Evolutionary conservation across 2,888 invertebrate genomes (phyloP).

Genomic region (Thecocarcelia acutangulata): DNA sequence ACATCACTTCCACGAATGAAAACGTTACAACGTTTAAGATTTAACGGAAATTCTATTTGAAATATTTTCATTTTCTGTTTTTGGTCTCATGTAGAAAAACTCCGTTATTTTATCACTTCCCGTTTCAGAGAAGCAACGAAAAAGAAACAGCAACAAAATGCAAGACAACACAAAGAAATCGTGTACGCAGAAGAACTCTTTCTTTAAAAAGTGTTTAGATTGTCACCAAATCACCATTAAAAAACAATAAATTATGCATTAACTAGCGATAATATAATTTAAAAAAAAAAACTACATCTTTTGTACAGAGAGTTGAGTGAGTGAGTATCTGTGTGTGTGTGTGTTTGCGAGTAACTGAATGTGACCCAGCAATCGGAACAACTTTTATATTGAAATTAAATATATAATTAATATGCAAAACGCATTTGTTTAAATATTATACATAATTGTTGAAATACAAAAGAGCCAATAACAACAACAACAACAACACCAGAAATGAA

Average conservation of each 20-base stretch:
- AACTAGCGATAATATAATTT: slow-evolving; percentile 34
- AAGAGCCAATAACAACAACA: slow-evolving; percentile 36
- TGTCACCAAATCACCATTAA: slow-evolving; percentile 67
- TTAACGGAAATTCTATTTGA: slow-evolving; percentile 67
- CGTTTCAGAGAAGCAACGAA: slow-evolving; percentile 42
- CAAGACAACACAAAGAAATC: slow-evolving; percentile 26
- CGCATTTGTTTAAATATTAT: slow-evolving; percentile 50
- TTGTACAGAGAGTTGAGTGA: slow-evolving; percentile 9
- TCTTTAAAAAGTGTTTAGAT: slow-evolving; percentile 43
- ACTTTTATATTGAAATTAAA: slow-evolving; percentile 64
- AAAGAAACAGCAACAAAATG: not conserved
- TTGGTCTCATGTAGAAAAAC: slow-evolving; percentile 47
- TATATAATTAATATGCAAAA: slow-evolving; percentile 64
- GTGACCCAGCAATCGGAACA: slow-evolving; percentile 68
- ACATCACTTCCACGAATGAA: not conserved
- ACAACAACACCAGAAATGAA: slow-evolving; percentile 39
- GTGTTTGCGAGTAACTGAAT: slow-evolving; percentile 8
- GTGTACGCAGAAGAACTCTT: slow-evolving; percentile 44
- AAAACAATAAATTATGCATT: slow-evolving; percentile 51
- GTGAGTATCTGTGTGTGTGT: not conserved
- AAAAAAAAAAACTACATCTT: slow-evolving; percentile 32
- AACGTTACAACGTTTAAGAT: slow-evolving; percentile 44
- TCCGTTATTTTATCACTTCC: slow-evolving; percentile 69
- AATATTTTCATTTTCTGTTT: slow-evolving; percentile 18
- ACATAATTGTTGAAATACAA: slow-evolving; percentile 37